phyloP scores from a whole-genome alignment of 2,797 vertebrate species.

The Margarornis squamiger region DNA sequence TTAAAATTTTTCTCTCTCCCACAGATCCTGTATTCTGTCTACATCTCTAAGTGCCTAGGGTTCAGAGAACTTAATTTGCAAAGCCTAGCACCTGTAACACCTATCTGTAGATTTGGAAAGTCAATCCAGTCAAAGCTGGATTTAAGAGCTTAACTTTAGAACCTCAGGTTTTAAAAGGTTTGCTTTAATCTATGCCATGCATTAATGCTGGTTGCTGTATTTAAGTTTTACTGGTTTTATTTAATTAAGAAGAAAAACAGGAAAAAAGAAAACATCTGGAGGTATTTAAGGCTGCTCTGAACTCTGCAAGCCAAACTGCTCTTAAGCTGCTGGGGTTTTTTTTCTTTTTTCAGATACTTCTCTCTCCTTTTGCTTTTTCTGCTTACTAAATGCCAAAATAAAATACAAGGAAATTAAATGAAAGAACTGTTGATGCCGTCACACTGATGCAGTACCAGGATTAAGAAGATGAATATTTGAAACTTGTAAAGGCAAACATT shows the following conservation, averaged over 20 bases:
- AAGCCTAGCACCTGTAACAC: conserved; percentile 48
- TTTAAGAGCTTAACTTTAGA: conserved; percentile 60
- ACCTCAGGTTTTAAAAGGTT: conserved; percentile 44
- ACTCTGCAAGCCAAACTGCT: conserved; percentile 38
- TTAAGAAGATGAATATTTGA: not conserved
- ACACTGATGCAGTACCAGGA: not conserved
- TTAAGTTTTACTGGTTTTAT: conserved; percentile 69
- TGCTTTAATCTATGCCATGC: conserved; percentile 60
- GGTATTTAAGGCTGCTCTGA: conserved; percentile 59
- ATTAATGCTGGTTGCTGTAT: conserved; percentile 57
- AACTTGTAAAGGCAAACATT: not conserved
- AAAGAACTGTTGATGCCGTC: not conserved
- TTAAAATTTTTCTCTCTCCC: not conserved
- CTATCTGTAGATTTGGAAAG: conserved; percentile 29
- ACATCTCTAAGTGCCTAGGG: not conserved
- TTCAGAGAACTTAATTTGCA: not conserved
- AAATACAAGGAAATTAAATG: conserved; percentile 13
- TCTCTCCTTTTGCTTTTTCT: not conserved
- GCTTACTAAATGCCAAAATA: conserved; percentile 16
- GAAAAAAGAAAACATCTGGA: conserved; percentile 67
- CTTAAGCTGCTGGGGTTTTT: not conserved
- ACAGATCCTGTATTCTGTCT: not conserved
- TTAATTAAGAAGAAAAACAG: conserved; percentile 67
- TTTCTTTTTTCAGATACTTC: not conserved
- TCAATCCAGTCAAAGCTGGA: conserved; percentile 15